These are phyloP conservation scores for Macaria liturata DNA, from an alignment of 2,888 invertebrate species.

Conservation along the genomic window DNA sequence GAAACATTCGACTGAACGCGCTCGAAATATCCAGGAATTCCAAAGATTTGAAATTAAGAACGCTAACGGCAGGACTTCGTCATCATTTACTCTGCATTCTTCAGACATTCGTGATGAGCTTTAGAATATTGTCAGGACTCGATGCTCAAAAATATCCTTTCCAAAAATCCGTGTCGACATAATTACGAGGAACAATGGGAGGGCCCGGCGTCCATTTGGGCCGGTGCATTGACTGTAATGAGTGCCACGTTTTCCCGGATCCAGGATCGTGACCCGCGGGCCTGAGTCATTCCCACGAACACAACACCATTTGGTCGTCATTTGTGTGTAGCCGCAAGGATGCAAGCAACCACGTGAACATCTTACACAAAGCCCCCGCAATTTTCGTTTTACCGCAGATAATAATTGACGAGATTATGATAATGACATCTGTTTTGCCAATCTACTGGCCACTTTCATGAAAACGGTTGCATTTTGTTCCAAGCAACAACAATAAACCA, in stretches of 20 bases:
- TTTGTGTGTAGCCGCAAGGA: constrained; percentile 42
- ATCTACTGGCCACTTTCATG: constrained; percentile 14
- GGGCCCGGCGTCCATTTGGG: constrained; percentile 37
- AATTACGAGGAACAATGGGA: constrained; percentile 50
- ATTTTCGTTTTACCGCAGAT: constrained; percentile 42
- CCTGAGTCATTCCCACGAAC: constrained; percentile 53
- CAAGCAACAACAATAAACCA: constrained; percentile 26
- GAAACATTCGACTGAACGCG: constrained; percentile 26
- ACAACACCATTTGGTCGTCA: constrained; percentile 47
- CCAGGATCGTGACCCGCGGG: constrained; percentile 54
- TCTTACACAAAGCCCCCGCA: constrained; percentile 42
- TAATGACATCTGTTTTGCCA: constrained; percentile 36
- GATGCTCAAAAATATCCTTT: constrained; percentile 27
- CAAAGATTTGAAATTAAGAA: constrained; percentile 6
- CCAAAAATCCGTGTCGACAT: constrained; percentile 37
- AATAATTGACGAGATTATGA: constrained; percentile 42
- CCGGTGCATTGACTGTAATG: constrained; percentile 50
- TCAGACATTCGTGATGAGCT: constrained; percentile 40
- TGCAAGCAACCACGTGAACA: constrained; percentile 41
- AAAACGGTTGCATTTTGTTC: constrained; percentile 23
- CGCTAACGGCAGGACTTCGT: constrained; percentile 21
- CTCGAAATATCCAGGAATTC: constrained; percentile 4
- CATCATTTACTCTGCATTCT: constrained; percentile 26
- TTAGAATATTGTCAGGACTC: constrained; percentile 10
- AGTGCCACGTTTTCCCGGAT: constrained; percentile 51